A percentile compares a stretch with the other conserved stretches of the same genome.
Conservation (phyloP, 1,140 invertebrate genomes). For the Mycetomoellerius zeteki region DNA sequence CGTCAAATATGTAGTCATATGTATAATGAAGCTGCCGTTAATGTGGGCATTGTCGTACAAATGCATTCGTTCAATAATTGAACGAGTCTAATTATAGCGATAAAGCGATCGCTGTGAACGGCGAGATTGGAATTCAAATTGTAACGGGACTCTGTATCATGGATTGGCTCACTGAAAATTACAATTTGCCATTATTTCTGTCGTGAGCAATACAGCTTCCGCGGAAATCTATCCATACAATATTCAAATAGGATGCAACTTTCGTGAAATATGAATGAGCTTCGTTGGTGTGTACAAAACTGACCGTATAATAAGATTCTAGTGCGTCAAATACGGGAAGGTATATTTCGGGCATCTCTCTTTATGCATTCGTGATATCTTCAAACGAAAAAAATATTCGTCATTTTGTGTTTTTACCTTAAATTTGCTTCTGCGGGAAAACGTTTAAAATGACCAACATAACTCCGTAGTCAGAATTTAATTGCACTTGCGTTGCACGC, state of each 20-base stretch:
- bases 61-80: conserved; percentile 45
- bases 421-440: not conserved
- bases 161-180: conserved; percentile 47
- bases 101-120: conserved; percentile 47
- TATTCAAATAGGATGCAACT: not conserved
- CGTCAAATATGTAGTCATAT: no score
- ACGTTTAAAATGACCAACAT: not conserved
- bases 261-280: conserved; percentile 34
- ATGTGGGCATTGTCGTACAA: conserved; percentile 19
- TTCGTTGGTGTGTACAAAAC: not conserved
- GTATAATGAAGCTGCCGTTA: conserved; percentile 27
- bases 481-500: conserved; percentile 59
- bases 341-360: not conserved
- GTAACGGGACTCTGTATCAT: conserved; percentile 38
- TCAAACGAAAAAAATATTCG: not conserved
- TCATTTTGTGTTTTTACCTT: not conserved
- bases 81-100: conserved; percentile 47
- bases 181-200: conserved; percentile 55
- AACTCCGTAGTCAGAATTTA: conserved; percentile 29
- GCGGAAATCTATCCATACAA: conserved; percentile 38
- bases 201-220: not conserved
- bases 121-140: conserved; percentile 55
- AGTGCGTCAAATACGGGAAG: not conserved
- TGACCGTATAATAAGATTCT: conserved; percentile 30
- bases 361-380: conserved; percentile 1